phyloP scores from a whole-genome alignment of 92 coral and sea anemone species.

The Zoanthus gigantus region DNA sequence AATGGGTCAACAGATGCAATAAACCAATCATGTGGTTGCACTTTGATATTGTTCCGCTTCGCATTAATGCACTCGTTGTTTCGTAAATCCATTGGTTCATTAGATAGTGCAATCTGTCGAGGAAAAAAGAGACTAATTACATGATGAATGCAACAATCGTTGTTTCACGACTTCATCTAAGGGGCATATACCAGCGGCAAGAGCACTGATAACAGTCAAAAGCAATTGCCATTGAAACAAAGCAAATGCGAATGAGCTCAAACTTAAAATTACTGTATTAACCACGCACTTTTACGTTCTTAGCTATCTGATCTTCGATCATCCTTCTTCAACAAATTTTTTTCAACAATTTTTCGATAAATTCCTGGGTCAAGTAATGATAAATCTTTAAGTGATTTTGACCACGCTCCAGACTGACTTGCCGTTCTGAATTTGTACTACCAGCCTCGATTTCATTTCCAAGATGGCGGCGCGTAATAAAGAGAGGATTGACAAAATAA shows the following conservation, averaged over 20 bases:
- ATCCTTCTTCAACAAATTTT: neutral
- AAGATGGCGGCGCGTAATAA: neutral
- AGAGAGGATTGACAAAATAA: neutral
- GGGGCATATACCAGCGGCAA: neutral
- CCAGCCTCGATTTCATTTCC: neutral
- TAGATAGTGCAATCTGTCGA: neutral
- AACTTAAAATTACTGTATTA: slow-evolving; percentile 1
- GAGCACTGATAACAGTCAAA: neutral
- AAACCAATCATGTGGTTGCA: neutral
- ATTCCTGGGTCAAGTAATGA: neutral
- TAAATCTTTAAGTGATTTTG: slow-evolving; percentile 1
- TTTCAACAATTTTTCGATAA: neutral
- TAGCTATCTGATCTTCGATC: neutral
- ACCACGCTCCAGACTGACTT: neutral
- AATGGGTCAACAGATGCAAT: neutral
- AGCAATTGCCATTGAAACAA: neutral
- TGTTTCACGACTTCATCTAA: neutral
- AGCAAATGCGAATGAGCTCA: neutral
- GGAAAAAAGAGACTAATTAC: slow-evolving; percentile 5
- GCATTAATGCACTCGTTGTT: neutral
- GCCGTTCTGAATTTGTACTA: neutral
- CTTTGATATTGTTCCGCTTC: neutral
- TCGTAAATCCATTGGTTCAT: neutral
- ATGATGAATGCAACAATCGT: neutral
- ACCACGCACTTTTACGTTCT: neutral